Base-by-base conservation (phyloP, 1,140 invertebrate species). In the Panonychus citri region DNA sequence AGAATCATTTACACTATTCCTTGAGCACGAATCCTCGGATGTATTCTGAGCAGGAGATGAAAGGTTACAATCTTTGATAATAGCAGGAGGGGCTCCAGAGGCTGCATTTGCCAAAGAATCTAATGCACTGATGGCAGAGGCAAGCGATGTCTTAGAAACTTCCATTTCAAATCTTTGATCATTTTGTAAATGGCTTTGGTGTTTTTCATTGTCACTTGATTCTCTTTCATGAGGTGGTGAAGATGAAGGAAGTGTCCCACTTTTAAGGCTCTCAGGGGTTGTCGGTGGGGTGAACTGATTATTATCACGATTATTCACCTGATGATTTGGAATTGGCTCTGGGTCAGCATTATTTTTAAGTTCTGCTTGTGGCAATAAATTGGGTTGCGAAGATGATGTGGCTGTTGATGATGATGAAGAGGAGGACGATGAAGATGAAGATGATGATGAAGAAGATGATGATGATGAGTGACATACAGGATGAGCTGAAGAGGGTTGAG, bases 1-100 rank as follows among this genome's bases (percentile, higher is more conserved):
- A 24, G 48, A 56, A 12, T 50, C 46, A 37, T 17, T 28, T 10
- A n/a, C 12, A 37, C 27, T 42, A 39, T 28, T 26, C 24, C 55
- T 49, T 49, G 46, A 56, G 42, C 46, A 56, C 25, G 54, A 55
- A 39, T 56, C 55, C 28, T 56, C 55, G 19, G 42, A 46, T 27
- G 19, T n/a, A 42, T 51, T 24, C 5, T 48, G 49, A 25, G 48
- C 3, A 13, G 50, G 25, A 15, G 25, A 46, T 55, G 21, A 26
- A 19, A 30, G 28, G n/a, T 55, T 48, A 21, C 17, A 24, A 15
- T 34, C 27, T 25, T 34, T 48, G 34, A 26, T 48, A 8, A 3
- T 37, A 19, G 30, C 24, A 13, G 24, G 12, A 15, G 43, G 10
- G 13, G 25, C 26, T 10, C 26, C 28, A 7, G 24, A 21, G 24